Base-by-base conservation (phyloP, 2,113 vertebrate genomes). In the Actenoides lindsayi region DNA sequence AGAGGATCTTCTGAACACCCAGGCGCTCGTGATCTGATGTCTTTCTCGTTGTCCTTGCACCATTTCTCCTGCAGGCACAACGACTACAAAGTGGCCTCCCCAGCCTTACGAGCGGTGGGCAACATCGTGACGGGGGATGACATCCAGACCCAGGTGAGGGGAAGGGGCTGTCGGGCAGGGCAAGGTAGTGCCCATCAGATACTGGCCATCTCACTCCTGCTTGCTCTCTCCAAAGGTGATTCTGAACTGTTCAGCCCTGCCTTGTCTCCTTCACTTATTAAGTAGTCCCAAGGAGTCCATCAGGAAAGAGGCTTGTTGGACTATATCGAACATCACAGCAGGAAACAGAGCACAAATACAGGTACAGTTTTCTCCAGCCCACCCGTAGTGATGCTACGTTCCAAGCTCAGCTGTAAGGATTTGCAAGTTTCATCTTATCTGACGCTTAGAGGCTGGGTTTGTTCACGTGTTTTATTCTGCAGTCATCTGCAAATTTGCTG, bases 111-210 rank as follows among this genome's bases (percentile, higher is more conserved):
- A 97, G 99, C 99, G 1, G 99, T 99, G 8, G 99, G 99, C 89
- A 99, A 99, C 97, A 99, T 99, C 35, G 99, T 99, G 88, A 99
- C 99, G 0, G 99, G 99, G 65, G 99, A 99, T 33, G 99, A 99
- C 96, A 99, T 99, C 96, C 99, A 99, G 96, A 99, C 99, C 84
- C 99, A 99, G 98, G 99, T 99, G 94, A 98, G 97, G 57, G 30
- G 37, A 33, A 4, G 8, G 27, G 9, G 5, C 14, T 3, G 1
- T 10, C 19, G 14, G 7, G 23, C 33, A 42, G 44, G 51, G 44
- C 48, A 20, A 1, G 2, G n/a, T 57, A 4, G 70, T 6, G 39
- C 24, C 71, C 3, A 0, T 5, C 25, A 20, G 62, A 8, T 42
- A 4, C 67, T 25, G 80, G 4, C 39, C 35, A 39, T 53, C 75